These are phyloP conservation scores for Heliothis peltigera DNA, from an alignment of 2,888 invertebrate species.

Conservation along the genomic window DNA sequence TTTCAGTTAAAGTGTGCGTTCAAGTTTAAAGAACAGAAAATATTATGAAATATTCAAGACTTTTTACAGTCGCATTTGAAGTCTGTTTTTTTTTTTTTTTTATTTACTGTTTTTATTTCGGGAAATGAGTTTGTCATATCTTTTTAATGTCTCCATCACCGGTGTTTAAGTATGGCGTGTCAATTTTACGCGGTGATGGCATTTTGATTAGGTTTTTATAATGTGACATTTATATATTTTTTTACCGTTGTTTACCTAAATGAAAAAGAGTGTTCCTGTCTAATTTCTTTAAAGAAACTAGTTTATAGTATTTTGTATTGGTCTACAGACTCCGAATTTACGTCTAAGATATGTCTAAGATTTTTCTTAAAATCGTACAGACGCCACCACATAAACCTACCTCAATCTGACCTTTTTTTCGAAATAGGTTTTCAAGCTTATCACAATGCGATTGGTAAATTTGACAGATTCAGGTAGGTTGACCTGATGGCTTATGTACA, in stretches of 20 bases:
- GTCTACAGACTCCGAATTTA: no score
- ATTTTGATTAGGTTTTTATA: neutral
- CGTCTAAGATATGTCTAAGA: no score
- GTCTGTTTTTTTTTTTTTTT: constrained; percentile 15
- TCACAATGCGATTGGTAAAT: no score
- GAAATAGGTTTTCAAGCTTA: no score
- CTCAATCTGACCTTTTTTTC: no score
- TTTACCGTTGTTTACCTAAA: neutral
- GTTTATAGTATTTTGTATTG: no score
- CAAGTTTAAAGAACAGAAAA: constrained; percentile 23
- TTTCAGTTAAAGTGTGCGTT: constrained; percentile 14
- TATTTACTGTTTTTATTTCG: neutral
- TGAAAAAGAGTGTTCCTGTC: neutral
- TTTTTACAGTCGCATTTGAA: constrained; percentile 15
- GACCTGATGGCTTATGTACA: no score
- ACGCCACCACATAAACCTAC: no score
- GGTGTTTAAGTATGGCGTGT: neutral
- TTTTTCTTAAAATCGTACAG: no score
- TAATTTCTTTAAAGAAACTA: no score
- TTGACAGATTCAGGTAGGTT: no score
- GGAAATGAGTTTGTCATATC: neutral
- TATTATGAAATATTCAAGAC: constrained; percentile 21
- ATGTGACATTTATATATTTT: neutral
- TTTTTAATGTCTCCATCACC: constrained; percentile 2
- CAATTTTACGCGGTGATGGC: neutral